phyloP scores from a whole-genome alignment of 2,888 invertebrate species.

The Tenthredo distinguenda region DNA sequence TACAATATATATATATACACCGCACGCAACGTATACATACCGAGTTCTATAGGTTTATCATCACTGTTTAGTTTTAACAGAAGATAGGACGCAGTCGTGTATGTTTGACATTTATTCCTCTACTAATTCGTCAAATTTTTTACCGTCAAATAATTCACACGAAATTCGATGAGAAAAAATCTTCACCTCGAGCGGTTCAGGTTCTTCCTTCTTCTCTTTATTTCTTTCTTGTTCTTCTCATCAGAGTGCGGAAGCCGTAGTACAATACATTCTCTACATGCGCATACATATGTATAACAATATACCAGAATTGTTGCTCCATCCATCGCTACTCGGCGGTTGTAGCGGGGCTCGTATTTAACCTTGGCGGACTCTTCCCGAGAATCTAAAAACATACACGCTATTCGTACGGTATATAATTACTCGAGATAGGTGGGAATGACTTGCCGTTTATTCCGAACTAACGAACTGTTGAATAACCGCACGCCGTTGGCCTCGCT shows the following conservation, averaged over 20 bases:
- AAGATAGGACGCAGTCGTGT: no score
- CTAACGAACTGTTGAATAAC: conserved; percentile 4
- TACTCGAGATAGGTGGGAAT: background rate
- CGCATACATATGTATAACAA: no score
- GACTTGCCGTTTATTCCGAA: background rate
- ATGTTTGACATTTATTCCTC: no score
- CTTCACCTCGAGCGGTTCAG: background rate
- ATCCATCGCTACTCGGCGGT: background rate
- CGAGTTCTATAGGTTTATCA: background rate
- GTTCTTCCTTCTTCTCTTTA: background rate
- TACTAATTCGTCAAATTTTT: no score
- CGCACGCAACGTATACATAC: background rate
- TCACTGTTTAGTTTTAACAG: background rate
- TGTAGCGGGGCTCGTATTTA: background rate
- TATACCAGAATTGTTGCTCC: background rate
- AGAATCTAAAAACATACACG: background rate
- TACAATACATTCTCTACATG: no score
- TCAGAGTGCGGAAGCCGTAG: no score
- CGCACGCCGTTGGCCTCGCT: background rate
- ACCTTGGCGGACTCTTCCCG: background rate
- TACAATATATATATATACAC: no score
- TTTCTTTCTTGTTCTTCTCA: background rate
- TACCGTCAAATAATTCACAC: background rate
- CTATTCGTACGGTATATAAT: background rate
- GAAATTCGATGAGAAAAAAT: background rate